Evolutionary conservation across 2,113 vertebrate species (phyloP).

Genomic region (Corvus moneduloides): DNA sequence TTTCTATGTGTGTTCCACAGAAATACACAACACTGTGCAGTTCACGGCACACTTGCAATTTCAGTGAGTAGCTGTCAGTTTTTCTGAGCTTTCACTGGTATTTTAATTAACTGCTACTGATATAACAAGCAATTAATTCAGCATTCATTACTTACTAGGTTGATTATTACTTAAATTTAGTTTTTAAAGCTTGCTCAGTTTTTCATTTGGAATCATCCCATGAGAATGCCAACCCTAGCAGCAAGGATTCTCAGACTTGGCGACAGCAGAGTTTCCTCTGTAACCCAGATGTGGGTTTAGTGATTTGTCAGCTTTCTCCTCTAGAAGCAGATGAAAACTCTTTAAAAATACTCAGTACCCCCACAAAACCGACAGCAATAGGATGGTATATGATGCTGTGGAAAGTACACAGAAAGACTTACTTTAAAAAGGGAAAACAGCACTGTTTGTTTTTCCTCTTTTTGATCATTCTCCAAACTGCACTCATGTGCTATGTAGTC

Average conservation of each 20-base stretch:
- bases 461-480: background rate
- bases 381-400: background rate
- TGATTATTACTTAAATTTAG: slow-evolving; percentile 42
- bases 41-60: slow-evolving; percentile 1
- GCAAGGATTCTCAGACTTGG: background rate
- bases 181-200: slow-evolving; percentile 8
- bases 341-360: background rate
- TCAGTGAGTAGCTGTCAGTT: slow-evolving; percentile 8
- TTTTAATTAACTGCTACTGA: slow-evolving; percentile 47
- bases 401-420: background rate
- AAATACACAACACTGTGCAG: background rate
- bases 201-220: slow-evolving; percentile 21
- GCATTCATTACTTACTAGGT: slow-evolving; percentile 39
- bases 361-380: background rate
- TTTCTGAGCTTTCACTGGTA: slow-evolving; percentile 7
- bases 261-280: background rate
- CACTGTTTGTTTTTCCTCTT: background rate
- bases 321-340: background rate
- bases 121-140: slow-evolving; percentile 53
- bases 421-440: background rate
- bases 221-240: background rate
- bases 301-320: slow-evolving; percentile 5
- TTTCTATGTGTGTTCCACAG: background rate
- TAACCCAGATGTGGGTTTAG: background rate
- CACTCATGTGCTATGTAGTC: background rate